Evolutionary conservation across 2,797 vertebrate genomes (phyloP), one percentile per base, ranked within the genome.

Genomic region (Falco cherrug): DNA sequence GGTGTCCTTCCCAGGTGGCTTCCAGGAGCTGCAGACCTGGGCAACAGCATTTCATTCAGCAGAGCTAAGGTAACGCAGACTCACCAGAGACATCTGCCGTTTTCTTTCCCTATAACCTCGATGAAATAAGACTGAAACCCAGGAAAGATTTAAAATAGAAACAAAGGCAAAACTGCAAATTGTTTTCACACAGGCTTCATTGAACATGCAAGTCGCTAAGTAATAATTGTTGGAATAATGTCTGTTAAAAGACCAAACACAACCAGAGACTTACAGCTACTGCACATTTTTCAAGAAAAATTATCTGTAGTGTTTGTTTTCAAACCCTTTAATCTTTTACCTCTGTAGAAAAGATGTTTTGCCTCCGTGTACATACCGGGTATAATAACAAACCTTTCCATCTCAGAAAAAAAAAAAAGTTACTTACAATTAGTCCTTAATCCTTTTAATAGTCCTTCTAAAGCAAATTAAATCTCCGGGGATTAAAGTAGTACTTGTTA

Each of bases 291-390:
- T 60, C 35, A 71, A 78, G 19, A 56, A 73, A 47, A 56, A 20
- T 4, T 50, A 68, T 47, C 59, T 48, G 16, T 7, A 63, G 41
- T 13, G 7, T 74, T 89, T 78, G 48, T 45, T 92, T 87, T 68
- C 35, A 70, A 68, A 67, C 33, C 31, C 31, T 59, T 86, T 84
- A 41, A 71, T 84, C 74, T 70, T 84, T 75, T 77, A 81, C 78
- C 24, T 53, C 67, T 67, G 39, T 39, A 77, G 69, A 81, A 90
- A 69, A 95, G n/a, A 57, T 12, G 13, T 67, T 87, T 91, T 54
- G 51, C 70, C 12, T 63, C 33, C 2, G 0, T 45, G 37, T 84
- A 64, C 7, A 5, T 9, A 51, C 4, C 10, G 3, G 0, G 16
- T 60, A 48, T 12, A 60, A 60, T 43, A 89, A 84, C 17, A 82